Percentiles rank a stretch among this genome's conserved stretches.
Conservation (phyloP, 2,113 vertebrate species). For the Prionailurus bengalensis region DNA sequence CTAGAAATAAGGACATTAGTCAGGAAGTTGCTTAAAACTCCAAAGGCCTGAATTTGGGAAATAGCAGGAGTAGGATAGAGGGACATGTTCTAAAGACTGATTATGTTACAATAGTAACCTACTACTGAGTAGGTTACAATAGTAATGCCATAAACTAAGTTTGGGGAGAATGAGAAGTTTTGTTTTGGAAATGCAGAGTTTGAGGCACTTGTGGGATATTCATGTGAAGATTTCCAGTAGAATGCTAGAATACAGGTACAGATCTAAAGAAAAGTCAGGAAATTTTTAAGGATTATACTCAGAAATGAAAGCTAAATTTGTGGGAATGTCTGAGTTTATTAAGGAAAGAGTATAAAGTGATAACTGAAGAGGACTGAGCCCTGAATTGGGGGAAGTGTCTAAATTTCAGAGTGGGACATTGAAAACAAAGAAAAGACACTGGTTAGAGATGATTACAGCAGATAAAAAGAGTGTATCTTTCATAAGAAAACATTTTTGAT, state of each 20-base stretch:
- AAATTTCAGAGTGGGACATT: background rate
- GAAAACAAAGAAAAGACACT: background rate
- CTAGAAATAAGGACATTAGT: background rate
- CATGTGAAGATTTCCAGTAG: background rate
- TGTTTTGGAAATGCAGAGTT: background rate
- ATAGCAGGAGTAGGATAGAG: background rate
- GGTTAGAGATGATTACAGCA: background rate
- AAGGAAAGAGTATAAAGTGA: slow-evolving; percentile 1
- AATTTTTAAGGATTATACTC: slow-evolving; percentile 21
- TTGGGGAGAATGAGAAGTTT: background rate
- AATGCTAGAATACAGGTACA: background rate
- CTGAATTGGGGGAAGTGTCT: background rate
- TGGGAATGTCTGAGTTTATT: slow-evolving; percentile 27
- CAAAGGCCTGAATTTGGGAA: background rate
- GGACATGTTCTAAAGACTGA: background rate
- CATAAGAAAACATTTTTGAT: slow-evolving; percentile 47
- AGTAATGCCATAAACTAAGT: background rate
- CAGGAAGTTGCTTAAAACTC: slow-evolving; percentile 12
- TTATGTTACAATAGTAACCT: background rate
- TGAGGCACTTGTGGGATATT: background rate
- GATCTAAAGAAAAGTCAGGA: background rate
- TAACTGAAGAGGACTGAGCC: background rate
- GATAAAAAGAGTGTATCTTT: slow-evolving; percentile 29
- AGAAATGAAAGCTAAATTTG: slow-evolving; percentile 40
- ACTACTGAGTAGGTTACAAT: background rate